Percentiles rank a stretch among this genome's conserved stretches.
Evolutionary conservation across 2,888 invertebrate species (phyloP).

Genomic region (Sturmia bella): DNA sequence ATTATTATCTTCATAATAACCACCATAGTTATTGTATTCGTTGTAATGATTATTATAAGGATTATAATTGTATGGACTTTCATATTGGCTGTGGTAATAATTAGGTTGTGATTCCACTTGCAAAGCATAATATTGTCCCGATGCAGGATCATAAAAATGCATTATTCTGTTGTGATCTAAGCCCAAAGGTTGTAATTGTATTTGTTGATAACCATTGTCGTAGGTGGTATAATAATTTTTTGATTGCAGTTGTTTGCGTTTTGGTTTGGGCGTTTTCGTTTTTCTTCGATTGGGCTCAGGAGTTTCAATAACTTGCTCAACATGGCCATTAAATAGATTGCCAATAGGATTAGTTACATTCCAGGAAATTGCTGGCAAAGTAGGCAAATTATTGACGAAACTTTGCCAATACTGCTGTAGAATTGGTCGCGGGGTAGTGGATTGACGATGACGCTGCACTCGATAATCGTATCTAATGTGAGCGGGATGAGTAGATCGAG

Average conservation of each 20-base stretch:
- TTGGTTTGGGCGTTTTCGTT: constrained; percentile 37
- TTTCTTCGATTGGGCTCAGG: constrained; percentile 46
- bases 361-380: constrained; percentile 67
- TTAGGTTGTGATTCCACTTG: constrained; percentile 25
- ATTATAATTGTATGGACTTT: background rate
- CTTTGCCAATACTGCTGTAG: constrained; percentile 74
- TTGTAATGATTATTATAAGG: background rate
- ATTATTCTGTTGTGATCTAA: constrained; percentile 46
- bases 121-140: constrained; percentile 66
- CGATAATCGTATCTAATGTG: constrained; percentile 29
- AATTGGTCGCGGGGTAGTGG: constrained; percentile 27
- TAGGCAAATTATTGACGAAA: constrained; percentile 75
- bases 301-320: constrained; percentile 73
- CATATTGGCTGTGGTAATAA: constrained; percentile 23
- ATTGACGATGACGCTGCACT: constrained; percentile 2
- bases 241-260: constrained; percentile 13
- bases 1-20: constrained; percentile 5
- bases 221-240: constrained; percentile 28
- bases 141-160: constrained; percentile 69
- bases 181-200: constrained; percentile 52
- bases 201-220: constrained; percentile 22
- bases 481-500: constrained; percentile 12
- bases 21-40: background rate
- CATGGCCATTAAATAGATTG: constrained; percentile 75
- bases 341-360: constrained; percentile 76